phyloP scores from a whole-genome alignment of 2,888 invertebrate species.

The Morinoia aosen region DNA sequence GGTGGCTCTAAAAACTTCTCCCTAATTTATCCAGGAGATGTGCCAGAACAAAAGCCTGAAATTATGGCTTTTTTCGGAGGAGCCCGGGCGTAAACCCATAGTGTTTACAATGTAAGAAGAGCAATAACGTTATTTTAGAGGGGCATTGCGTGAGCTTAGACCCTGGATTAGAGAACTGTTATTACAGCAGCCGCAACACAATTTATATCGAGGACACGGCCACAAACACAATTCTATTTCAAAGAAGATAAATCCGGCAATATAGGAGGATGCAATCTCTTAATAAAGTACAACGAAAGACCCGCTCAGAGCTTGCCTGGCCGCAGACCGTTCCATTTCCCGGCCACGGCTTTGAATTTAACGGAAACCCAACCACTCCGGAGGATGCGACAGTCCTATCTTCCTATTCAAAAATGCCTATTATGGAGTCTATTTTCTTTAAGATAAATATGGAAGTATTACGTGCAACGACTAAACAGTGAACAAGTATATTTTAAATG shows the following conservation, averaged over 20 bases:
- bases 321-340: background rate
- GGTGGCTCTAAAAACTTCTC: background rate
- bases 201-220: conserved; percentile 23
- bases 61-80: background rate
- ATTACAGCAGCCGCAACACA: conserved; percentile 29
- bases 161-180: conserved; percentile 37
- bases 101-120: conserved; percentile 37
- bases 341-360: background rate
- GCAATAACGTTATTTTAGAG: conserved; percentile 29
- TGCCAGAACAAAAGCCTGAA: background rate
- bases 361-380: background rate
- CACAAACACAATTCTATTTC: conserved; percentile 40
- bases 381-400: background rate
- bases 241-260: conserved; percentile 37
- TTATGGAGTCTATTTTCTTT: background rate
- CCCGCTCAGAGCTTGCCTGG: background rate
- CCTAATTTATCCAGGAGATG: background rate
- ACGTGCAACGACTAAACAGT: background rate
- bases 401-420: background rate
- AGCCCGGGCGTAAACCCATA: background rate
- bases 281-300: conserved; percentile 1
- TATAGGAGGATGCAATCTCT: conserved; percentile 34
- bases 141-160: conserved; percentile 40
- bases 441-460: background rate
- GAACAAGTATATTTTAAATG: no score